Base-by-base conservation (phyloP, 2,888 invertebrate species). In the Zelleria hepariella region DNA sequence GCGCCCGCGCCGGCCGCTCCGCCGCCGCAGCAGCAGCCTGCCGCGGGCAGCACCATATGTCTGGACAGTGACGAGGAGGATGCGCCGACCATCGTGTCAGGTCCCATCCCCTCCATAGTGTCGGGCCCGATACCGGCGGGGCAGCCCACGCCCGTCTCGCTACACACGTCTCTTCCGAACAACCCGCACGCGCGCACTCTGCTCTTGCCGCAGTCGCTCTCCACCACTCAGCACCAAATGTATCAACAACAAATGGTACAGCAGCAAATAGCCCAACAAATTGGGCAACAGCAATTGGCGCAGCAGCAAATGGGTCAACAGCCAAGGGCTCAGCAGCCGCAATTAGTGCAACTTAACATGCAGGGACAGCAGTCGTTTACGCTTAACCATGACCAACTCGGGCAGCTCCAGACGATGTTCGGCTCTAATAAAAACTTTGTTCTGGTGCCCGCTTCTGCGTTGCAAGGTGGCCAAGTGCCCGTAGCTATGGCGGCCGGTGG, bases 21-120 rank as follows among this genome's bases (percentile, higher is more conserved):
- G 18, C 26, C 26, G 55, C 27, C 27, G 26, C 8, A 18, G 8
- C 23, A 5, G 52, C 5, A 26, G 18, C 52, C 52, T 2, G 8
- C 2, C 52, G 52, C 7, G 21, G 1, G 24, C 52, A 26, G 20
- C 7, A 26, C 27, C 55, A 85, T 86, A 57, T 80, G 77, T 47
- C 66, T 86, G 8, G 85, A 85, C 65, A 86, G 86, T 61, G 86
- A 86, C 64, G 85, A 85, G 2, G 86, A 86, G 1, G 81, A 79
- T 0, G 18, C 62, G 10, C 57, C 5, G 10, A 15, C 18, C 32
- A 20, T 5, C 51, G 26, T n/a, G 18, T 24, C 20, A 15, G 21
- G 58, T 23, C 27, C 55, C 61, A 48, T 49, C 59, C 26, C 58
- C 52, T 32, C 51, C 57, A 49, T 20, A 5, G 32, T 32, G 32